phyloP scores from a whole-genome alignment of 2,888 invertebrate species.

The Ormyrus pomaceus region DNA sequence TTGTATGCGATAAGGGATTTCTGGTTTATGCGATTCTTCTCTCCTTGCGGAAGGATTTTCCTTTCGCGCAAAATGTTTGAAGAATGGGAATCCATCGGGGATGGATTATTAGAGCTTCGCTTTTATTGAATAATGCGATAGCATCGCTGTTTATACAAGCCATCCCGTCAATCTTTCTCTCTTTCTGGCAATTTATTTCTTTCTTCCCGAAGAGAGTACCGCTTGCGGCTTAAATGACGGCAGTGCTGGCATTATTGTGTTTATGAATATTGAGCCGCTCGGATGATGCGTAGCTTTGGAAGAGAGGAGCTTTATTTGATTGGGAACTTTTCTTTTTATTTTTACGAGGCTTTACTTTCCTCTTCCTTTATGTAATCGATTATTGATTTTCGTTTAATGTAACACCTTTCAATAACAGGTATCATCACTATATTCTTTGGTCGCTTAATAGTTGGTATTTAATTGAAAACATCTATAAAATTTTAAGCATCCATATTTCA shows the following conservation, averaged over 20 bases:
- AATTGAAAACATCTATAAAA: no score
- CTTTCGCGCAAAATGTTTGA: constrained; percentile 32
- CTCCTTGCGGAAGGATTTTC: constrained; percentile 28
- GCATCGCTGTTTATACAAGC: constrained; percentile 36
- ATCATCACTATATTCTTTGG: no score
- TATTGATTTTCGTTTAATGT: no score
- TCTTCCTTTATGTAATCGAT: no score
- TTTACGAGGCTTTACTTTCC: background rate
- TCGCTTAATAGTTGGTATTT: no score
- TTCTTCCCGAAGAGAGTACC: background rate
- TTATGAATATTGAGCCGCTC: constrained; percentile 24
- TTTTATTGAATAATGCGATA: constrained; percentile 46
- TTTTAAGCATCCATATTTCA: no score
- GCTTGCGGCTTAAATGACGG: background rate
- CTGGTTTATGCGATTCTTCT: constrained; percentile 39
- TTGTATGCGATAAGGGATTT: constrained; percentile 52
- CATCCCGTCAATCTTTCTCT: constrained; percentile 1
- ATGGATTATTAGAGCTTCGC: constrained; percentile 43
- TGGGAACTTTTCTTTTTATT: background rate
- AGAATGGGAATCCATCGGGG: constrained; percentile 35
- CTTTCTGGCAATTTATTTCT: constrained; percentile 16
- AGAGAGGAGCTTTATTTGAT: constrained; percentile 12
- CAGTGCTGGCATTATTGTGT: constrained; percentile 18
- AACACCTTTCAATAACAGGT: no score
- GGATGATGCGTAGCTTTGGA: constrained; percentile 8